Base-by-base conservation (phyloP, 2,113 vertebrate species). In the Xenopus laevis region DNA sequence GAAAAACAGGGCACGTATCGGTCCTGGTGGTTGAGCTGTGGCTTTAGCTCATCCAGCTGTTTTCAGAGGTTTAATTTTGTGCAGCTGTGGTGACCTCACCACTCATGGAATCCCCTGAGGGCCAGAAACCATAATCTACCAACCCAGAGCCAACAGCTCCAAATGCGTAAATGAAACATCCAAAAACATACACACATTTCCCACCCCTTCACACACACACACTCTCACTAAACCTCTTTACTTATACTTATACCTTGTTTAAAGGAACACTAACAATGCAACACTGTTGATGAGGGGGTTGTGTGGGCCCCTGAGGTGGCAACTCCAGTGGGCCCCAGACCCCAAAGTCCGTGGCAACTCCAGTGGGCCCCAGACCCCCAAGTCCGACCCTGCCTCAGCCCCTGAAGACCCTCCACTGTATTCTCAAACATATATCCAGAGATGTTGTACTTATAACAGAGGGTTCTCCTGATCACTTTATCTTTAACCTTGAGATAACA, bases 21-120 rank as follows among this genome's bases (percentile, higher is more conserved):
- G 67, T 69, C 74, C 60, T 53, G 74, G 66, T 77, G 74, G 74
- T 70, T 70, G 30, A 64, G 74, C 66, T 77, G 67, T 64, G 74
- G 59, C 50, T 77, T 30, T 60, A 55, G 52, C 23, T 69, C 33
- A 68, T 77, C 74, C 74, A 77, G 74, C 74, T 77, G 74, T 77
- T 77, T 77, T 67, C 74, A 77, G 67, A 62, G 74, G 67, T 70
- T 77, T 77, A 77, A 77, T 77, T 77, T 47, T 70, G 74, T 77
- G 74, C 74, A 77, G 74, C 74, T 77, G 74, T 47, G 20, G 74
- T 77, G 66, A 77, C 66, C 74, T 77, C 74, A 77, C 59, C 74
- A 64, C 66, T 64, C 74, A 63, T 52, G 10, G 18, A 77, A 77
- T 77, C 74, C 74, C 74, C 67, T 0, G 46, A 70, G 74, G 66